phyloP scores from a whole-genome alignment of 2,797 vertebrate genomes.

The Hirundo rustica region DNA sequence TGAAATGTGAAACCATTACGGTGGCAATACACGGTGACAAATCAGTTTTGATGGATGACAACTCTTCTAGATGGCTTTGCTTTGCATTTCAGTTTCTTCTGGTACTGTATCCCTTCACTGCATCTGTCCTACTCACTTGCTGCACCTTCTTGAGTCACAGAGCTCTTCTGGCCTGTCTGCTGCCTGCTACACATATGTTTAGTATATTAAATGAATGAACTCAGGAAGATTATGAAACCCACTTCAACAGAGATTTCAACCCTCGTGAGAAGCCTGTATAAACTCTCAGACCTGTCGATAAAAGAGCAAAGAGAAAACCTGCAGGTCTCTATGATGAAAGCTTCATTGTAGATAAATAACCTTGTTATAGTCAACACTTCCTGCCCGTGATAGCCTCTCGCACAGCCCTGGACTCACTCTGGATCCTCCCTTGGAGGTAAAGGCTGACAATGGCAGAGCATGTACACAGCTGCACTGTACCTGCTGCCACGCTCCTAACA shows the following conservation, averaged over 20 bases:
- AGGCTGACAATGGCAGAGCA: not conserved
- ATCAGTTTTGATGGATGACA: not conserved
- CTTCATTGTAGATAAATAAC: not conserved
- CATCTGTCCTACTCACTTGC: rapidly evolving
- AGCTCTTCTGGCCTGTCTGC: not conserved
- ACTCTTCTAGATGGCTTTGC: not conserved
- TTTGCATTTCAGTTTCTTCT: not conserved
- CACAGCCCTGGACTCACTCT: not conserved
- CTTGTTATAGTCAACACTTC: constrained; percentile 1
- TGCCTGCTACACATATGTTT: not conserved
- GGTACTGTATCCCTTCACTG: not conserved
- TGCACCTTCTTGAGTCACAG: not conserved
- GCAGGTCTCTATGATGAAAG: not conserved
- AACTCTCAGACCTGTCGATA: constrained; percentile 8
- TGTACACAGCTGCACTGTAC: not conserved
- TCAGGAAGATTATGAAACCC: not conserved
- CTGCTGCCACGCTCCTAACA: not conserved
- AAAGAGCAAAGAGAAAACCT: not conserved
- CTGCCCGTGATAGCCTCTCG: not conserved
- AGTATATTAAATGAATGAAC: not conserved
- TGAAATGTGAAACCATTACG: not conserved
- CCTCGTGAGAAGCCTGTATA: not conserved
- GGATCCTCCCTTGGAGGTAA: not conserved
- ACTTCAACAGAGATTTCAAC: not conserved
- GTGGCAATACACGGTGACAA: not conserved